These are phyloP conservation scores for Marmota monax DNA, from an alignment of 2,113 vertebrate genomes.

Conservation along the genomic window DNA sequence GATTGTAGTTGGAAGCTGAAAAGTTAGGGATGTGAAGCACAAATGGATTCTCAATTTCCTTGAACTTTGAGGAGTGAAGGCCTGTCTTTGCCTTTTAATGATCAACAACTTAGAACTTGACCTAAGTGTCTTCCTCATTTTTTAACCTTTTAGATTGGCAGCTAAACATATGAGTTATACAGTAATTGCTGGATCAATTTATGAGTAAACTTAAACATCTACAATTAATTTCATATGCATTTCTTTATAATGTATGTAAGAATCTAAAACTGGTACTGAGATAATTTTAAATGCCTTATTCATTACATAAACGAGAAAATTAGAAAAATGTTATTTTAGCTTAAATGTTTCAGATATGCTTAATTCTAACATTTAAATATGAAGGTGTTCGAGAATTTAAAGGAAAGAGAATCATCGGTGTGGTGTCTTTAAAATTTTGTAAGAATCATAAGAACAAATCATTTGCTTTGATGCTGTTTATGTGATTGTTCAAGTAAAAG, in stretches of 20 bases:
- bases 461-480: not conserved
- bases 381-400: not conserved
- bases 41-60: not conserved
- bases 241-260: not conserved
- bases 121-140: not conserved
- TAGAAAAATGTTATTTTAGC: not conserved
- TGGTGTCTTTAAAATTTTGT: constrained; percentile 21
- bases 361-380: not conserved
- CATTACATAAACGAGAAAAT: not conserved
- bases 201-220: not conserved
- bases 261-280: not conserved
- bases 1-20: not conserved
- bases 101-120: not conserved
- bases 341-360: not conserved
- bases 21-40: not conserved
- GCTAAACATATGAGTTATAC: not conserved
- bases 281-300: constrained; percentile 14
- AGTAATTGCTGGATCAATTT: not conserved
- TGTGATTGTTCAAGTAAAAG: not conserved
- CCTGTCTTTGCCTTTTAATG: not conserved
- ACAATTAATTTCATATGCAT: constrained; percentile 13
- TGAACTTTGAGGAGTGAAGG: not conserved
- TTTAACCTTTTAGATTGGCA: not conserved
- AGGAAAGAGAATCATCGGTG: not conserved
- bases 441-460: not conserved